A percentile compares a stretch with the other conserved stretches of the same genome.
Conservation (phyloP, 2,113 vertebrate species). For the Oreocharis arfaki region DNA sequence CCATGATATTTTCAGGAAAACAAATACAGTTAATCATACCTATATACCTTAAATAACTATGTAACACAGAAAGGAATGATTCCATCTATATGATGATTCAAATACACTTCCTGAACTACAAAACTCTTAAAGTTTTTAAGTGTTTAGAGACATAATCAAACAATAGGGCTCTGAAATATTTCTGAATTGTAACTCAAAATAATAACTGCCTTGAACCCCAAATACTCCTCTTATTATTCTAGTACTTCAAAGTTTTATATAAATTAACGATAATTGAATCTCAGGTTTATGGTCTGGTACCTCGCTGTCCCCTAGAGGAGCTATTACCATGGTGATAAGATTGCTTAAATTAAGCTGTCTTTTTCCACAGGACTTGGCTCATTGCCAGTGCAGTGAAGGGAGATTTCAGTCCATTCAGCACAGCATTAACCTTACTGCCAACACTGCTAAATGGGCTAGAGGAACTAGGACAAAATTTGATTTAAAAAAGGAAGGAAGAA, state of each 20-base stretch:
- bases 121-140: neutral
- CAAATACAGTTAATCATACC: neutral
- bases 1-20: neutral
- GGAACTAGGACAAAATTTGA: neutral
- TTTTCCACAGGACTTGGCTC: slow-evolving; percentile 30
- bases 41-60: neutral
- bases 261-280: slow-evolving; percentile 50
- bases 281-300: slow-evolving; percentile 42
- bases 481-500: neutral
- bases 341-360: slow-evolving; percentile 55
- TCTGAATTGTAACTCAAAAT: neutral
- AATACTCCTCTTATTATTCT: neutral
- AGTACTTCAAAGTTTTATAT: slow-evolving; percentile 15
- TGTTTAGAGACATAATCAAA: neutral
- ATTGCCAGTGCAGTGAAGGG: slow-evolving; percentile 39
- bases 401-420: slow-evolving; percentile 63
- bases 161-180: neutral
- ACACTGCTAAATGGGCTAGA: slow-evolving; percentile 25
- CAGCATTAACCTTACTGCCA: slow-evolving; percentile 54
- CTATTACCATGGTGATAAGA: slow-evolving; percentile 50
- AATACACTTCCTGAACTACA: neutral
- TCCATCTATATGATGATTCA: neutral
- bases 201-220: neutral
- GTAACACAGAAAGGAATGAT: neutral
- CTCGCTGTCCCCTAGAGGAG: slow-evolving; percentile 23